Evolutionary conservation across 2,888 invertebrate genomes (phyloP), one percentile per base, ranked within the genome.

Genomic region (Penaeus monodon): DNA sequence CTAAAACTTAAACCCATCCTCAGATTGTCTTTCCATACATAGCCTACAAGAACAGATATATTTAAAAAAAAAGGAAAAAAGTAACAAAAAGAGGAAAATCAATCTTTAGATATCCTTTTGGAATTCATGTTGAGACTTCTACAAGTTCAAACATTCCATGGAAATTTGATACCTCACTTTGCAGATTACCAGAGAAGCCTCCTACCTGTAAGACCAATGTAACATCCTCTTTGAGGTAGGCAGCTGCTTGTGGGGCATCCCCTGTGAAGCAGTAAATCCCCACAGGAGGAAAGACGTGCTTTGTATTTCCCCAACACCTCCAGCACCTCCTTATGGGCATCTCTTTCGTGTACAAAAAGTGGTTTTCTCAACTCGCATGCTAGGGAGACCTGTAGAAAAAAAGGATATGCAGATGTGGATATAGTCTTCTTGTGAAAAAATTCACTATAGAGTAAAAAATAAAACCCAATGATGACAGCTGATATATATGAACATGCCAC

Each of bases 221-320:
- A 97, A 93, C 95, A 96, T 12, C 97, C 97, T 95, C 94, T 91
- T 97, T 95, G 81, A 98, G 94, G 93, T 98, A 98, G 91, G 94
- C 93, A 90, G 95, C 93, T 1, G 97, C 97, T 92, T 98, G 96
- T 88, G 96, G 96, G 6, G 95, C 95, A 63, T 96, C 95, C 57
- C 98, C 98, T 81, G 97, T 97, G 93, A 98, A 98, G 90, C 97
- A 97, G 92, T 98, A 97, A 88, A 98, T 94, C 76, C 98, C 95
- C 87, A 97, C 95, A 20, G 96, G 94, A n/a, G 98, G 97, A 81
- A n/a, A 97, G 92, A 22, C 92, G 93, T 91, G 92, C 93, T 79
- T 92, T 91, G 91, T 94, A 94, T 89, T 93, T 93, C 76, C 93
- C 93, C 90, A 95, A 93, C 91, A 98, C 96, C 92, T 95, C 94